Conservation (phyloP, 1,140 invertebrate species). For the Drosophila arawakana region DNA sequence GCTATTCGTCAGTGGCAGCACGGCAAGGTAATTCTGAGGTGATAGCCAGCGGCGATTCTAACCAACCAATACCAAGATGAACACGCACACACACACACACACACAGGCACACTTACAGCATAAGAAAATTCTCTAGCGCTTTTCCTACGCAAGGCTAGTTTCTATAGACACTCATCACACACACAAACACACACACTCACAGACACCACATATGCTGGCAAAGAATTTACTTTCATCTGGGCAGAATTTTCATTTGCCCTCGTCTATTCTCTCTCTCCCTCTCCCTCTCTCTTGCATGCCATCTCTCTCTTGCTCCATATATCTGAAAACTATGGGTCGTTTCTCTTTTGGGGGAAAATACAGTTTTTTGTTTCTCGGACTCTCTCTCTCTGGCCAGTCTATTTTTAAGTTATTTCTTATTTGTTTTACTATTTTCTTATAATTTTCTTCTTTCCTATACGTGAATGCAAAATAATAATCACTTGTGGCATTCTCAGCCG, state of each 20-base stretch:
- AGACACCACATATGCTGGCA: constrained; percentile 20
- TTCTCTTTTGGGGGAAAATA: constrained; percentile 5
- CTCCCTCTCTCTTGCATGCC: constrained; percentile 21
- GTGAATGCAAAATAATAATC: constrained; percentile 80
- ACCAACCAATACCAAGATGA: constrained; percentile 25
- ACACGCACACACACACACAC: constrained; percentile 18
- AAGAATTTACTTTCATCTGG: constrained; percentile 82
- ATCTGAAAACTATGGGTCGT: constrained; percentile 12
- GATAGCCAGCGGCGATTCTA: constrained; percentile 60
- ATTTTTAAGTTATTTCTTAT: constrained; percentile 47
- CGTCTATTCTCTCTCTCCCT: constrained; percentile 38
- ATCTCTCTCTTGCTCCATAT: constrained; percentile 22
- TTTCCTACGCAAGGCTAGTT: constrained; percentile 58
- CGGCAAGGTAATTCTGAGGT: constrained; percentile 84
- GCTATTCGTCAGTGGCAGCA: constrained; percentile 78
- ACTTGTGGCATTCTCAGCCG: constrained; percentile 77
- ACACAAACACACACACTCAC: constrained; percentile 3
- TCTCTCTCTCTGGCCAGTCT: constrained; percentile 36
- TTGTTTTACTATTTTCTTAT: constrained; percentile 24
- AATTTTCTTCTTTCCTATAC: constrained; percentile 16
- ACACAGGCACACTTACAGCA: constrained; percentile 18
- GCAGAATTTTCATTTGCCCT: constrained; percentile 59
- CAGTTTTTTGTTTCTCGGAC: constrained; percentile 22
- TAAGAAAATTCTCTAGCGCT: constrained; percentile 54
- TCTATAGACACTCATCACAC: constrained; percentile 31